Evolutionary conservation across 2,113 vertebrate species (phyloP), one percentile per base, ranked within the genome.

Genomic region (Anguilla rostrata): DNA sequence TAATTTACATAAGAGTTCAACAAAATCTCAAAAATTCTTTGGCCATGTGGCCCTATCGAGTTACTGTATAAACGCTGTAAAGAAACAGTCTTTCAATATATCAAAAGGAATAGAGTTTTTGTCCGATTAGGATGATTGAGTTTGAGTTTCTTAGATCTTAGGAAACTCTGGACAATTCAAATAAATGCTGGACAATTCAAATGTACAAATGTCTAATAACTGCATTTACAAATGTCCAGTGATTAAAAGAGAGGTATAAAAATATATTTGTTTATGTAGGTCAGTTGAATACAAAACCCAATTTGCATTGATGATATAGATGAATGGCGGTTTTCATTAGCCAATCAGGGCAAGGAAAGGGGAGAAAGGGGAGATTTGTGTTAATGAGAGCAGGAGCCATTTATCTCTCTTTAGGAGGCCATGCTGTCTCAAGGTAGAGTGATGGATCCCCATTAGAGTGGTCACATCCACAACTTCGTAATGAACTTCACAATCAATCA

Each of bases 401-500:
- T 93, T 92, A 93, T 95, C 94, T 92, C 88, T 93, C 92, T 93
- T 92, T 85, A 92, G 93, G 93, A 94, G 91, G 90, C 91, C 91
- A 92, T 88, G 91, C 91, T 93, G 93, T 92, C 92, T 92, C 85
- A 90, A 92, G 89, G 89, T 92, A 92, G 92, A 93, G 91, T 93
- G 94, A 95, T 93, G 92, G 92, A 92, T 90, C 90, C 90, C 92
- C 92, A 91, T 93, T 94, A 94, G 90, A 93, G 83, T 91, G 93
- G 91, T 92, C 90, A 92, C 92, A 92, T 94, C 90, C 88, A 93
- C 88, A 93, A 91, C 91, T 87, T 88, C 91, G 92, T 93, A 92
- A 94, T 96, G 91, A 95, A 94, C 92, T 94, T 92, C 90, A 90
- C 91, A 63, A 92, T 93, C 93, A 93, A 93, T 92, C 92, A 92